Base-by-base conservation (phyloP, 1,140 invertebrate genomes). In the Drosophila nikananu region DNA sequence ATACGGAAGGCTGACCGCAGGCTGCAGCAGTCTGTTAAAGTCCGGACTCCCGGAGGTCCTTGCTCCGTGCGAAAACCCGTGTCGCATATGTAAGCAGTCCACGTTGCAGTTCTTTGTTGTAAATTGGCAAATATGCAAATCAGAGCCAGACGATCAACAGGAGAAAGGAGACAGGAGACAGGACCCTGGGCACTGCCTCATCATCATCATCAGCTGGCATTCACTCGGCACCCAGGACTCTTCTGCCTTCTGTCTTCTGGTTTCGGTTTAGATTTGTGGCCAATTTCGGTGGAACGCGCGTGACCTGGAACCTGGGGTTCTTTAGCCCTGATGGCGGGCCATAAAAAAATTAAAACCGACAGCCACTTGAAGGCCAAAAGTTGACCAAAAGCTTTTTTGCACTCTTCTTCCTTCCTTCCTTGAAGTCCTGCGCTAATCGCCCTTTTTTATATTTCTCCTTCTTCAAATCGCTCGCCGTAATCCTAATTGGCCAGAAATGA, bases 81-180 rank as follows among this genome's bases (percentile, higher is more conserved):
- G 64, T 75, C 77, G 80, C 84, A 87, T 87, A 87, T 82, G 58
- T 75, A 87, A 83, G 44, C 84, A 87, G 83, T 39, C 41, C 83
- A 83, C 84, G 84, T 89, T 87, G 84, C 84, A 83, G 49, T 83
- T 89, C 84, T 89, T 87, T 87, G 84, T 87, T 83, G 80, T 83
- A 81, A 87, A 87, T 87, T 87, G 84, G 62, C 77, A 81, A 89
- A 81, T 89, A 87, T 87, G 84, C 80, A 87, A 87, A 87, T 87
- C 83, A 65, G 71, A 72, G 54, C 60, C 70, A 65, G 72, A 70
- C 71, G 80, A 83, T 86, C 84, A 77, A 72, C 70, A 66, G 58
- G 61, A 49, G 42, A 62, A 13, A 35, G 35, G 12, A 37, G 32
- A 35, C 12, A 35, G 32, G 32, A 35, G 35, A 37, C 35, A 35